Evolutionary conservation across 2,113 vertebrate species (phyloP).

Genomic region (Orycteropus afer): DNA sequence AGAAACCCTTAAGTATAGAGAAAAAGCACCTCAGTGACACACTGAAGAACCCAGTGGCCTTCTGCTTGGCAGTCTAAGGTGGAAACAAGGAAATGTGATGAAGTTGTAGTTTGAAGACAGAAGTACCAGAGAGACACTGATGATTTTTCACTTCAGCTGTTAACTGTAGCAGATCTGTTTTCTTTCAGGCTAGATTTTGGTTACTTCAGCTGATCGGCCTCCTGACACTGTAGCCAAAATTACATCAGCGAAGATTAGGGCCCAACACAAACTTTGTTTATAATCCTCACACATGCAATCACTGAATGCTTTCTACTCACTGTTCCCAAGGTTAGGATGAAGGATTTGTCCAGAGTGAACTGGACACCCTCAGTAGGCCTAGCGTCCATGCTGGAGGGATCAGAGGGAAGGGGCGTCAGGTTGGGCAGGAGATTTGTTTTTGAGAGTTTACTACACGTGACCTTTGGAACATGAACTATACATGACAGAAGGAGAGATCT

Average conservation of each 20-base stretch:
- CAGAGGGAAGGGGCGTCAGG: neutral
- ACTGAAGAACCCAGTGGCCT: neutral
- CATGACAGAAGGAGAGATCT: neutral
- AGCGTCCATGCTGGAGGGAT: neutral
- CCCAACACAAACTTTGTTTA: constrained; percentile 78
- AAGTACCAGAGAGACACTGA: neutral
- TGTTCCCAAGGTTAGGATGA: constrained; percentile 36
- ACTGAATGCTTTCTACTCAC: constrained; percentile 62
- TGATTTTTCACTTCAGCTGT: constrained; percentile 20
- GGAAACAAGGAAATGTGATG: neutral
- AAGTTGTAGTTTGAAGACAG: neutral
- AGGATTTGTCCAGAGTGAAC: constrained; percentile 13
- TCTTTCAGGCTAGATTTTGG: constrained; percentile 71
- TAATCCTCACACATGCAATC: constrained; percentile 80
- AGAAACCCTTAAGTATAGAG: neutral
- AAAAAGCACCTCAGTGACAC: neutral
- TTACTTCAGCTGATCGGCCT: constrained; percentile 80
- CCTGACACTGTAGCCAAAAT: constrained; percentile 68
- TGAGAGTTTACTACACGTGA: constrained; percentile 17
- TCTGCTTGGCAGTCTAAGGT: neutral
- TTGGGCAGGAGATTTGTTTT: constrained; percentile 49
- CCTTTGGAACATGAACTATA: constrained; percentile 45
- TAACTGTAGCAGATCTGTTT: constrained; percentile 63
- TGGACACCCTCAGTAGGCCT: constrained; percentile 60
- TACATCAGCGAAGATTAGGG: constrained; percentile 74